phyloP scores from a whole-genome alignment of 30 jellyfish, hydroid and myxozoan species.

The Aurelia sp. region DNA sequence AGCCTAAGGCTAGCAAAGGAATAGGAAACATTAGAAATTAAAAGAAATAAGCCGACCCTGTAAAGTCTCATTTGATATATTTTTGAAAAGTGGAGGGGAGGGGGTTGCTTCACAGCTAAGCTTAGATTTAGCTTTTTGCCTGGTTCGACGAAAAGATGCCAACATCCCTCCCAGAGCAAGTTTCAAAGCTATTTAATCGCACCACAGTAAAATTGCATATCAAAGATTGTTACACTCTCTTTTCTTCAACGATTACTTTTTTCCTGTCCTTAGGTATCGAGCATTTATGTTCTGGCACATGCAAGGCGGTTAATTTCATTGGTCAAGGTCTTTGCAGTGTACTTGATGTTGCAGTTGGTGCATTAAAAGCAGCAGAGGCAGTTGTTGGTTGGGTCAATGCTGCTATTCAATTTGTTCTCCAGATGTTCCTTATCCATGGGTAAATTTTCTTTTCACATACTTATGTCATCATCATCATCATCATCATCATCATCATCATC shows the following conservation, averaged over 20 bases:
- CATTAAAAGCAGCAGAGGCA: slow-evolving; percentile 85
- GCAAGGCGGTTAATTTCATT: slow-evolving; percentile 93
- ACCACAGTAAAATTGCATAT: too few relatives aligned
- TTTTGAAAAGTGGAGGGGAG: too few relatives aligned
- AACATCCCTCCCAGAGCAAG: too few relatives aligned
- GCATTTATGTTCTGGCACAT: slow-evolving; percentile 93
- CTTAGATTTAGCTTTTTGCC: too few relatives aligned
- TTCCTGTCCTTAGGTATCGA: slow-evolving; percentile 62
- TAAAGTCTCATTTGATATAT: too few relatives aligned
- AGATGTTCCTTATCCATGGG: slow-evolving; percentile 95
- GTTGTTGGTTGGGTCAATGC: slow-evolving; percentile 97
- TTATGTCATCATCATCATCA: background rate
- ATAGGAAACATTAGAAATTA: too few relatives aligned
- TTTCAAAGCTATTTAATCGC: too few relatives aligned
- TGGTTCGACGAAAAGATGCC: too few relatives aligned
- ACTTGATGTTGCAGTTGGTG: slow-evolving; percentile 95
- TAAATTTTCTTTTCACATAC: slow-evolving; percentile 9
- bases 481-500: background rate
- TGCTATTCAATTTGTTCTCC: slow-evolving; percentile 91
- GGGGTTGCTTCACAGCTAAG: too few relatives aligned
- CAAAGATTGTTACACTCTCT: too few relatives aligned
- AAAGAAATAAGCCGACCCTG: too few relatives aligned
- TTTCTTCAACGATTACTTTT: background rate
- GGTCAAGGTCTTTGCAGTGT: slow-evolving; percentile 96
- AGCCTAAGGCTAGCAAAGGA: too few relatives aligned